These are phyloP conservation scores for Clanis bilineata DNA, from an alignment of 2,888 invertebrate species.

Conservation along the genomic window DNA sequence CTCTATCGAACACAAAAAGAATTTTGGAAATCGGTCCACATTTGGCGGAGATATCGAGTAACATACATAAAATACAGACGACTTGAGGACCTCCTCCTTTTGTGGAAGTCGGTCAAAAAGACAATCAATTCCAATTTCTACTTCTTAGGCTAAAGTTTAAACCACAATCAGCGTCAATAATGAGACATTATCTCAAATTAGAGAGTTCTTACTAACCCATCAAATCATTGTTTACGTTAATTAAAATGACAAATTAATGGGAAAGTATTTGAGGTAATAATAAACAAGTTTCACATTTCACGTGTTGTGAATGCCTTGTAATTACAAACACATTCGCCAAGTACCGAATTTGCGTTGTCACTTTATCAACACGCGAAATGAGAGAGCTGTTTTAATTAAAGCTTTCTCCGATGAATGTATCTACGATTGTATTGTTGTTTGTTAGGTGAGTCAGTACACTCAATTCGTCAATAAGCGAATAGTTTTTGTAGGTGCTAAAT, in stretches of 20 bases:
- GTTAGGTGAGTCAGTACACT: neutral
- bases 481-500: neutral
- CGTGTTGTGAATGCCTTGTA: constrained; percentile 59
- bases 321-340: constrained; percentile 56
- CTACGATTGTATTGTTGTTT: constrained; percentile 33
- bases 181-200: constrained; percentile 20
- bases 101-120: neutral
- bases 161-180: neutral
- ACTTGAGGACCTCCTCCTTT: too few species aligned
- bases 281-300: constrained; percentile 62
- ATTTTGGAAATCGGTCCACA: too few species aligned
- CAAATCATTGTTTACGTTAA: constrained; percentile 46
- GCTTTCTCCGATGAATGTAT: constrained; percentile 61
- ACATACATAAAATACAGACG: too few species aligned
- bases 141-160: neutral
- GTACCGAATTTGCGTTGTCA: constrained; percentile 70
- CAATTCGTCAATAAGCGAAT: neutral
- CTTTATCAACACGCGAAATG: constrained; percentile 61
- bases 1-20: too few species aligned
- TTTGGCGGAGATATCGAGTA: too few species aligned
- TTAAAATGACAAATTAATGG: constrained; percentile 68
- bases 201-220: constrained; percentile 25
- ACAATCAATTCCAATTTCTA: neutral
- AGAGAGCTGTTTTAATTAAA: constrained; percentile 70
- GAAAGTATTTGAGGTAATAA: constrained; percentile 56